Evolutionary conservation across 2,113 vertebrate genomes (phyloP).

Genomic region (Dryoscopus gambensis): DNA sequence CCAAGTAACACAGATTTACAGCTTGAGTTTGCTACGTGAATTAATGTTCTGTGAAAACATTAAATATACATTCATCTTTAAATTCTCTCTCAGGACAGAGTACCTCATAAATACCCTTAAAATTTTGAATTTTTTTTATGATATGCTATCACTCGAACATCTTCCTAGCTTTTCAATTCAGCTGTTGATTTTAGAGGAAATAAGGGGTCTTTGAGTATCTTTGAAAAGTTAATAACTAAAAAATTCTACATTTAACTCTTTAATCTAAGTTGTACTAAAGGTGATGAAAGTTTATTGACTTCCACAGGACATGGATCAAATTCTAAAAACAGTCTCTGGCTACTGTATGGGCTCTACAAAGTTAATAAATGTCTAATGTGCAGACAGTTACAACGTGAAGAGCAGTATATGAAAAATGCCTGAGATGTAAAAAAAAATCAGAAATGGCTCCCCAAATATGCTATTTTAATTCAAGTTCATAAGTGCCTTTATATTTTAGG

Average conservation of each 20-base stretch:
- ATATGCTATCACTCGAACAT: neutral
- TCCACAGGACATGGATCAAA: constrained; percentile 32
- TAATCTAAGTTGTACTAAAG: neutral
- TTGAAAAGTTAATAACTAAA: constrained; percentile 17
- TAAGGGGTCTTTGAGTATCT: neutral
- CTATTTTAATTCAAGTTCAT: neutral
- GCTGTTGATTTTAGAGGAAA: neutral
- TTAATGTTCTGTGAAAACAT: neutral
- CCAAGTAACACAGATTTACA: neutral
- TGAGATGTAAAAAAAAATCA: neutral
- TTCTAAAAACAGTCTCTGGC: constrained; percentile 9
- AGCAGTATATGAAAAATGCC: neutral
- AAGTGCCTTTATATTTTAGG: neutral
- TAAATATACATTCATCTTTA: neutral
- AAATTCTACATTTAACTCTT: neutral
- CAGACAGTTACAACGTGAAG: neutral
- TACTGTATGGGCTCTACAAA: constrained; percentile 31
- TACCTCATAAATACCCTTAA: neutral
- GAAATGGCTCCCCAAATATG: neutral
- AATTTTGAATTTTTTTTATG: neutral
- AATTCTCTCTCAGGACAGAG: neutral
- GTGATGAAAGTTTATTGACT: constrained; percentile 45
- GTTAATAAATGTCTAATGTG: constrained; percentile 52
- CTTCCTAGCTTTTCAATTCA: neutral
- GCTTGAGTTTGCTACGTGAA: neutral